These are phyloP conservation scores for Taenioides sp. DNA, from an alignment of 2,797 vertebrate genomes.

Conservation along the genomic window DNA sequence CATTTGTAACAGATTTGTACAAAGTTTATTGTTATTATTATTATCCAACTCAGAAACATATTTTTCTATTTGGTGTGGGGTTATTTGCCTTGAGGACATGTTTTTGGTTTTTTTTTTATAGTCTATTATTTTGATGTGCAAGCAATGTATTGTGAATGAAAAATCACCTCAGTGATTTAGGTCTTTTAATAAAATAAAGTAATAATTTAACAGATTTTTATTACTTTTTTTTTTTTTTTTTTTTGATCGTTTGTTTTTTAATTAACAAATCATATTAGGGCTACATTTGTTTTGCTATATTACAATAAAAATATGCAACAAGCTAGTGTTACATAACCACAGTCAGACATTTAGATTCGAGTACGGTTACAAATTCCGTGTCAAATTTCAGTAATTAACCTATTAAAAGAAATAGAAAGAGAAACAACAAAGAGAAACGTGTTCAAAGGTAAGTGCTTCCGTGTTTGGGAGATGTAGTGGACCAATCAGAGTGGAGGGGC, in stretches of 20 bases:
- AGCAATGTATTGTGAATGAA: conserved; percentile 18
- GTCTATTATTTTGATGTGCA: conserved; percentile 32
- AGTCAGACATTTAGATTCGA: not conserved
- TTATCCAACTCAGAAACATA: conserved; percentile 33
- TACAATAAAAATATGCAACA: too few relatives aligned
- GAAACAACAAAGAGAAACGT: conserved; percentile 9
- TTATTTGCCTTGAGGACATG: conserved; percentile 19
- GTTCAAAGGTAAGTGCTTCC: conserved; percentile 34
- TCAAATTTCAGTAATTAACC: not conserved
- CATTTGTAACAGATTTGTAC: conserved; percentile 17
- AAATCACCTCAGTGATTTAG: conserved; percentile 37
- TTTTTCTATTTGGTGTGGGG: conserved; percentile 60
- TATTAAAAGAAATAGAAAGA: not conserved
- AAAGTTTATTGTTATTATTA: conserved; percentile 13
- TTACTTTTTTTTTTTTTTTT: not conserved
- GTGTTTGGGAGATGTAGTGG: conserved; percentile 23
- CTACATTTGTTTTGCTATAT: too few relatives aligned
- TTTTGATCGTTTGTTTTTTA: not conserved
- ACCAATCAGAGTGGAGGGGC: conserved; percentile 46
- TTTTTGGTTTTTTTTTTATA: not conserved
- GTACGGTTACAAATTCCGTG: not conserved
- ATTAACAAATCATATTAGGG: not conserved
- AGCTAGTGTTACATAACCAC: not conserved
- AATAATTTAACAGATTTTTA: not conserved
- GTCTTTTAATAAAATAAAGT: not conserved